phyloP scores from a whole-genome alignment of 2,797 vertebrate genomes.

The Phyllotis vaccarum region DNA sequence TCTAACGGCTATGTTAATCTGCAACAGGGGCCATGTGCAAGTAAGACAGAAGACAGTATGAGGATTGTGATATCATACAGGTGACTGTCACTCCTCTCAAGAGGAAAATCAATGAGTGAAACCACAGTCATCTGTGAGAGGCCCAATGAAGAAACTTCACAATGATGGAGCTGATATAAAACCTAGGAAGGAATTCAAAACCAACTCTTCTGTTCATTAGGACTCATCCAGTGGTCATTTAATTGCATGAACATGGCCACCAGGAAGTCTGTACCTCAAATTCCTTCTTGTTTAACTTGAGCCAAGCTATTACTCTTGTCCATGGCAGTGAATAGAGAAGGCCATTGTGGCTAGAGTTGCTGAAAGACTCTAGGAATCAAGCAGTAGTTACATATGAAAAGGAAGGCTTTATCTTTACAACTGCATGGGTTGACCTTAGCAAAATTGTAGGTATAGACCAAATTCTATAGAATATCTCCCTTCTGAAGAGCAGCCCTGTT shows the following conservation, averaged over 20 bases:
- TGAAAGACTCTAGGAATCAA: not conserved
- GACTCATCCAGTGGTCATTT: not conserved
- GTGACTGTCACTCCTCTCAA: not conserved
- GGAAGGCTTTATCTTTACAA: not conserved
- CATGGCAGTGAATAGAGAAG: not conserved
- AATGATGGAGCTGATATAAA: not conserved
- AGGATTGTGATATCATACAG: not conserved
- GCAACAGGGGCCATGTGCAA: no score
- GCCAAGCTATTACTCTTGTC: not conserved
- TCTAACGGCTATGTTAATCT: not conserved
- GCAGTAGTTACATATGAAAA: not conserved
- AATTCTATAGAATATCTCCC: not conserved
- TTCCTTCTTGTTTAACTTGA: no score
- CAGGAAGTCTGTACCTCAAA: not conserved
- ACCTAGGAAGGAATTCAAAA: no score
- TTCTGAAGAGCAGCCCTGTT: not conserved
- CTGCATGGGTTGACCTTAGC: no score
- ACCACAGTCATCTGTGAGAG: not conserved
- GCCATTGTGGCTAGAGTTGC: not conserved
- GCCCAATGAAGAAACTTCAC: not conserved
- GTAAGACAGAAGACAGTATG: not conserved
- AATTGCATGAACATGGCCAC: not conserved
- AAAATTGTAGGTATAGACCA: no score
- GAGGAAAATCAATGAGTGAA: not conserved
- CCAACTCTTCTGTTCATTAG: not conserved